These are phyloP conservation scores for Australoheros facetus DNA, from an alignment of 2,797 vertebrate genomes.

Conservation along the genomic window DNA sequence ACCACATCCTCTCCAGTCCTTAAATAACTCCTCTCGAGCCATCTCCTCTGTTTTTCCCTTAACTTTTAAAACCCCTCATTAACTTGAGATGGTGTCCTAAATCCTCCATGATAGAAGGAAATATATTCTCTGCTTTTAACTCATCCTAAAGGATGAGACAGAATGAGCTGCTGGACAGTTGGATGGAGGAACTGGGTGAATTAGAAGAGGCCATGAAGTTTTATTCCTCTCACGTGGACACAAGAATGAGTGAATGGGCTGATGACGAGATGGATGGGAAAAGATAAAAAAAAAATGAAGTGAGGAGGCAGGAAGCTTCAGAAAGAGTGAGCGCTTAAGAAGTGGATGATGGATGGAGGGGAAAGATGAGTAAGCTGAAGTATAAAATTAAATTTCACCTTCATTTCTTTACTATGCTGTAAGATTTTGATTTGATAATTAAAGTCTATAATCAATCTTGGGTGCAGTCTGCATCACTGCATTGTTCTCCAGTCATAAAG, in stretches of 20 bases:
- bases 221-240: constrained; percentile 31
- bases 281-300: constrained; percentile 1
- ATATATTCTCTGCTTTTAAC: constrained; percentile 46
- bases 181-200: constrained; percentile 17
- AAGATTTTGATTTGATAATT: constrained; percentile 6
- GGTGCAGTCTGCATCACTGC: neutral
- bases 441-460: neutral
- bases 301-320: neutral
- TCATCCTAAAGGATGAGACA: constrained; percentile 36
- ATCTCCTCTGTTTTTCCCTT: constrained; percentile 42
- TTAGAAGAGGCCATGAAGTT: constrained; percentile 45
- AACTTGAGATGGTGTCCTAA: constrained; percentile 55
- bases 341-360: neutral
- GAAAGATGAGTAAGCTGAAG: neutral
- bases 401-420: neutral
- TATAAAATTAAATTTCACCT: neutral
- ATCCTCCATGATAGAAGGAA: constrained; percentile 54
- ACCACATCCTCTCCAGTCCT: neutral
- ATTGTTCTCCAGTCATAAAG: neutral
- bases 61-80: constrained; percentile 62
- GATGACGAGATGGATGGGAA: constrained; percentile 15
- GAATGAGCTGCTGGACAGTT: constrained; percentile 5
- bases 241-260: constrained; percentile 1
- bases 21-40: constrained; percentile 29
- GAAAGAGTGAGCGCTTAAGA: constrained; percentile 4